These are phyloP conservation scores for Drosophila lacertosa DNA, from an alignment of 1,140 invertebrate species.

Conservation along the genomic window DNA sequence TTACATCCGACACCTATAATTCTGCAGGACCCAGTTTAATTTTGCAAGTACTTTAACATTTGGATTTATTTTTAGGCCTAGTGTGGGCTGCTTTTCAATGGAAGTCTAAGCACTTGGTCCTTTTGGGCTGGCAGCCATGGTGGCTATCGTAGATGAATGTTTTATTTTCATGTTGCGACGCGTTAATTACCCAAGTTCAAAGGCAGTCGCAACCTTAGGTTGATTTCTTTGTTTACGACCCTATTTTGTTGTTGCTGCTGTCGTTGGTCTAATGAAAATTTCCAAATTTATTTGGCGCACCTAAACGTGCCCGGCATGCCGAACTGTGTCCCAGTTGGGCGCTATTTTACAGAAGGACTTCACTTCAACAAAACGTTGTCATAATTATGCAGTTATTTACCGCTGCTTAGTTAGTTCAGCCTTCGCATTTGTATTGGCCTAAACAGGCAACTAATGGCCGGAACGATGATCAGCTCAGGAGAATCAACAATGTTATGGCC, in stretches of 20 bases:
- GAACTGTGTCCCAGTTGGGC: not conserved
- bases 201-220: conserved; percentile 6
- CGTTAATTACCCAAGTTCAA: conserved; percentile 33
- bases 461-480: not conserved
- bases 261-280: conserved; percentile 35
- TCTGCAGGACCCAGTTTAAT: too few species aligned
- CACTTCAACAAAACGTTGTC: not conserved
- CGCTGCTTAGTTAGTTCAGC: too few species aligned
- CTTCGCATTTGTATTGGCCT: not conserved
- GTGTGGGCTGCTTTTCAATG: too few species aligned
- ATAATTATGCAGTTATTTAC: conserved; percentile 1
- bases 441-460: not conserved
- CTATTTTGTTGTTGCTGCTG: not conserved
- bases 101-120: too few species aligned
- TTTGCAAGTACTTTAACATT: too few species aligned
- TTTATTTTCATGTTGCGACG: not conserved
- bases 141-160: conserved; percentile 5
- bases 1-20: too few species aligned
- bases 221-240: conserved; percentile 32
- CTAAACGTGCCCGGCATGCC: conserved; percentile 33
- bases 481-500: too few species aligned
- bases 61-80: too few species aligned
- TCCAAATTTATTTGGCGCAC: conserved; percentile 41
- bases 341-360: not conserved
- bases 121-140: too few species aligned